A percentile compares a stretch with the other conserved stretches of the same genome.
Evolutionary conservation across 2,113 vertebrate species (phyloP).

Genomic region (Ctenomys sociabilis): DNA sequence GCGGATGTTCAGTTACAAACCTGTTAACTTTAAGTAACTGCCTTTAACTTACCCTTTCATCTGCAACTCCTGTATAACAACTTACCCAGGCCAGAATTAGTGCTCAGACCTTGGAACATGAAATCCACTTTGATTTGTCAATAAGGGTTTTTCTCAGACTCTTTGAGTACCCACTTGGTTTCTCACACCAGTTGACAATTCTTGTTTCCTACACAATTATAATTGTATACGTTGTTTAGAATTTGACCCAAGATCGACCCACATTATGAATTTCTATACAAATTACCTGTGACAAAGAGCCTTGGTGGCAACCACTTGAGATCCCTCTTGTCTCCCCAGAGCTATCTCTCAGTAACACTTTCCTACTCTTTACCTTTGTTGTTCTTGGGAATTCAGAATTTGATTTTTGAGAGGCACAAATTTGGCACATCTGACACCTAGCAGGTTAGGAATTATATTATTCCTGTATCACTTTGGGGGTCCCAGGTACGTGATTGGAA

Average conservation of each 20-base stretch:
- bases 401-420: neutral
- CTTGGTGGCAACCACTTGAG: neutral
- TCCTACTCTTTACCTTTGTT: neutral
- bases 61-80: neutral
- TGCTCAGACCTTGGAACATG: neutral
- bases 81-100: neutral
- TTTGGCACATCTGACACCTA: neutral
- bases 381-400: neutral
- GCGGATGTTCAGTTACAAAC: neutral
- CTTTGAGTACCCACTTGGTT: neutral
- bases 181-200: neutral
- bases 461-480: neutral
- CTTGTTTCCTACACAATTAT: neutral
- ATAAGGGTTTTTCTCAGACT: neutral
- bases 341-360: neutral
- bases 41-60: neutral
- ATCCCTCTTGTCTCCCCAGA: neutral
- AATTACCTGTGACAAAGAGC: neutral
- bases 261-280: neutral
- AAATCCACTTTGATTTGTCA: neutral
- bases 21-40: neutral
- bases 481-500: neutral
- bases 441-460: neutral
- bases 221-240: neutral
- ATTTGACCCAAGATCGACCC: neutral